Conservation (phyloP, 2,888 invertebrate species). For the Metopia argyrocephala region DNA sequence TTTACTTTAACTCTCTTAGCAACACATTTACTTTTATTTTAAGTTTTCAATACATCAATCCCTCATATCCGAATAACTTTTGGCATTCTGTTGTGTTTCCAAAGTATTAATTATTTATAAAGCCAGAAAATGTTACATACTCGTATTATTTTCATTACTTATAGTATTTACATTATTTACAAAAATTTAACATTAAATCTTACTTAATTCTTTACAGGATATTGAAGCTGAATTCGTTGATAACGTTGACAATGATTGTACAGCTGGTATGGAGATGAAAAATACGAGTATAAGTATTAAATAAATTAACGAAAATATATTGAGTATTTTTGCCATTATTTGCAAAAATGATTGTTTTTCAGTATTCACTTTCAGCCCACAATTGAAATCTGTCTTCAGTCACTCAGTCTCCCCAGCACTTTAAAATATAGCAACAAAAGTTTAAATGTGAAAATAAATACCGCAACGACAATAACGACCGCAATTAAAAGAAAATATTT, state of each 20-base stretch:
- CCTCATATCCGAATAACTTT: neutral
- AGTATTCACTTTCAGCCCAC: neutral
- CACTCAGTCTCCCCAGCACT: neutral
- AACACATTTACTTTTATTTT: too few relatives aligned
- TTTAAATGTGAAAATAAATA: neutral
- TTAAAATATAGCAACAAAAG: neutral
- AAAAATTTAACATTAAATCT: slow-evolving; percentile 59
- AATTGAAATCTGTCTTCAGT: neutral
- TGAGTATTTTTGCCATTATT: slow-evolving; percentile 43
- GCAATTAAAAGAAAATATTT: slow-evolving; percentile 36
- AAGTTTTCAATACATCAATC: neutral
- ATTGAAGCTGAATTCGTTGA: slow-evolving; percentile 39
- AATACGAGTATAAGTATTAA: slow-evolving; percentile 42
- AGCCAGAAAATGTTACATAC: neutral
- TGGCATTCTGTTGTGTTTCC: neutral
- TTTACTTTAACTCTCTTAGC: too few relatives aligned
- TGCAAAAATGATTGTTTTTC: neutral
- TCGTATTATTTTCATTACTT: slow-evolving; percentile 22
- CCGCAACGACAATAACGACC: neutral
- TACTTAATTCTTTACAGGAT: slow-evolving; percentile 72
- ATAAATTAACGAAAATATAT: slow-evolving; percentile 45
- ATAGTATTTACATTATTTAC: slow-evolving; percentile 28
- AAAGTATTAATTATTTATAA: neutral
- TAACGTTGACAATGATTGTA: slow-evolving; percentile 18
- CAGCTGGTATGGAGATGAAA: slow-evolving; percentile 23